A percentile compares a stretch with the other conserved stretches of the same genome.
These are phyloP conservation scores for Xanthia icteritia DNA, from an alignment of 2,888 invertebrate genomes.

Conservation along the genomic window DNA sequence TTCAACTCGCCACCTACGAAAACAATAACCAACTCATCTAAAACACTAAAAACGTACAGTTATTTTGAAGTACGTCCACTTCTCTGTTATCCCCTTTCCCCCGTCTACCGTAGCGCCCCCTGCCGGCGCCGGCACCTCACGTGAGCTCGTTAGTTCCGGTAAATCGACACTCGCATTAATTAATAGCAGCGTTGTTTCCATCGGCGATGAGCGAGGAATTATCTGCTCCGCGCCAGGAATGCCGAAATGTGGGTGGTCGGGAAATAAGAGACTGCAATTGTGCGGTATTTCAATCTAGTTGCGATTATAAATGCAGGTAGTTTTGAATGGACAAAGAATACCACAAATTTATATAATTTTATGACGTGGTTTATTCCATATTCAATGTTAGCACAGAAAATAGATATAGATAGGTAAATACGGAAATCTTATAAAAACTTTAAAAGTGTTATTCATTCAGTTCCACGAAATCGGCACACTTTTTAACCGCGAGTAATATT, in stretches of 20 bases:
- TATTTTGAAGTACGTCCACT: conserved; percentile 3
- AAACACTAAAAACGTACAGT: conserved; percentile 22
- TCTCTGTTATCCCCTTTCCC: too few species aligned
- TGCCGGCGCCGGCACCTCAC: conserved; percentile 36
- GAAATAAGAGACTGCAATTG: conserved; percentile 30
- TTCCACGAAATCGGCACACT: too few species aligned
- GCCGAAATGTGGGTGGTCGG: conserved; percentile 34
- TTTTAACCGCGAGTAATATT: too few species aligned
- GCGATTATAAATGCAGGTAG: conserved; percentile 15
- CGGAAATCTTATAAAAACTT: not conserved
- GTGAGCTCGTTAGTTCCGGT: conserved; percentile 60
- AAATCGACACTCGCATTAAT: conserved; percentile 64
- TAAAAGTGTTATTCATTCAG: not conserved
- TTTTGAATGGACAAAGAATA: not conserved
- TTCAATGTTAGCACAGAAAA: not conserved
- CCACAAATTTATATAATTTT: not conserved
- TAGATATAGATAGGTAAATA: not conserved
- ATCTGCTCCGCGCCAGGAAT: conserved; percentile 38
- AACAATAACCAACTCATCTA: not conserved
- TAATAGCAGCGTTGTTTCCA: conserved; percentile 52
- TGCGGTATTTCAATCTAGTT: conserved; percentile 22
- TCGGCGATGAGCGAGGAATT: conserved; percentile 47
- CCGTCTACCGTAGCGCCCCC: not conserved
- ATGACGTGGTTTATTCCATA: not conserved
- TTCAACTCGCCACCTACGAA: conserved; percentile 11